Percentiles rank a stretch among this genome's conserved stretches.
Evolutionary conservation across 2,888 invertebrate species (phyloP).

Genomic region (Zeuzera pyrina): DNA sequence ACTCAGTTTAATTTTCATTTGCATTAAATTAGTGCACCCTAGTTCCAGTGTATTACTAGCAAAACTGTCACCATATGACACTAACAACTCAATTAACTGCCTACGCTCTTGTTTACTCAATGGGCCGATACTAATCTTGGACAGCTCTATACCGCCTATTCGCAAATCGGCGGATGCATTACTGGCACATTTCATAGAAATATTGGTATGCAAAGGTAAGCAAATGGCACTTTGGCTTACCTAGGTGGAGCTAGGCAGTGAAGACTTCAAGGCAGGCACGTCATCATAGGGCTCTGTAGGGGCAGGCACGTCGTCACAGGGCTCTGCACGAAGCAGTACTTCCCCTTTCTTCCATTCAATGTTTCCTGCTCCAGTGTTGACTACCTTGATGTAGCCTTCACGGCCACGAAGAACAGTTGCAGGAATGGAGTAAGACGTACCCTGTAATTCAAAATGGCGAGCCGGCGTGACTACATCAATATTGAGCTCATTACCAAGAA

Average conservation of each 20-base stretch:
- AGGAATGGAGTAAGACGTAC: constrained; percentile 16
- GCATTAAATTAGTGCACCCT: constrained; percentile 15
- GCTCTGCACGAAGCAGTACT: constrained; percentile 10
- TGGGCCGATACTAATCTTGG: no score
- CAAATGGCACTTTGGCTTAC: constrained; percentile 2
- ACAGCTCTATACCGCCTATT: no score
- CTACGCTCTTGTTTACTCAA: no score
- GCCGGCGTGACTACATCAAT: constrained; percentile 14
- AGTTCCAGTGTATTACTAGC: constrained; percentile 13
- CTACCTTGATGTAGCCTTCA: constrained; percentile 17
- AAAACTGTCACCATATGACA: constrained; percentile 12
- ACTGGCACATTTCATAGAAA: no score
- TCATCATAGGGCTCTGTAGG: constrained; percentile 7
- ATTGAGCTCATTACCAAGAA: constrained; percentile 9
- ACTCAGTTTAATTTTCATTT: constrained; percentile 17
- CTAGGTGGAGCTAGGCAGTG: constrained; percentile 2
- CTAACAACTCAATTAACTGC: constrained; percentile 9
- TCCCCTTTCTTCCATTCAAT: constrained; percentile 9
- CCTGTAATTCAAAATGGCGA: constrained; percentile 16
- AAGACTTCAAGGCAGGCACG: constrained; percentile 1
- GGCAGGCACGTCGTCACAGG: constrained; percentile 8
- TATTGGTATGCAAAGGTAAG: no score
- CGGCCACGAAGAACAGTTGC: constrained; percentile 18
- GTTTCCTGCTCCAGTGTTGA: constrained; percentile 14
- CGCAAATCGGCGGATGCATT: no score